These are phyloP conservation scores for Oxycera nigricornis DNA, from an alignment of 2,888 invertebrate species.

Conservation along the genomic window DNA sequence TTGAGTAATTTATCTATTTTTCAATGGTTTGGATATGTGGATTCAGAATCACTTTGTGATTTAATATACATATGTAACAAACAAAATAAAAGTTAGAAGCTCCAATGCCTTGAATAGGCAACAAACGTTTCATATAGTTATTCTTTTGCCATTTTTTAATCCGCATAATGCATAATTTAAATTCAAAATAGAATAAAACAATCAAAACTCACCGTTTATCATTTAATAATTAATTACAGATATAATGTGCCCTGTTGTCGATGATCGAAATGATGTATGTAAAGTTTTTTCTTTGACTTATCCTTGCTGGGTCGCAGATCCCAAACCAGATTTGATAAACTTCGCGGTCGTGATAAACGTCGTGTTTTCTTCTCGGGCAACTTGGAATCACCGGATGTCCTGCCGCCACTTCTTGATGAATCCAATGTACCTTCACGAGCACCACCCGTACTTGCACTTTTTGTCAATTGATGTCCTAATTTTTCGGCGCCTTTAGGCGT, in stretches of 20 bases:
- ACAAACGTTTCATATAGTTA: no score
- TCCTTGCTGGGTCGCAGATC: conserved; percentile 66
- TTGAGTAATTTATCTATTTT: no score
- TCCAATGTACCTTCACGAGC: conserved; percentile 81
- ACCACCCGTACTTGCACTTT: conserved; percentile 60
- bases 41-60: no score
- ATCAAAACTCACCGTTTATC: not conserved
- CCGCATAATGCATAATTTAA: no score
- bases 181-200: conserved; percentile 37
- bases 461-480: conserved; percentile 50
- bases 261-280: conserved; percentile 62
- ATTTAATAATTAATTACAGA: conserved; percentile 53
- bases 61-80: no score
- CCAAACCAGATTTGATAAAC: conserved; percentile 88
- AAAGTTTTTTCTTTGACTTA: conserved; percentile 62
- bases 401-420: conserved; percentile 87
- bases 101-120: no score
- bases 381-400: conserved; percentile 86
- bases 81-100: no score
- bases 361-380: conserved; percentile 83
- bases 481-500: conserved; percentile 57
- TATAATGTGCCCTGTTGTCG: conserved; percentile 62
- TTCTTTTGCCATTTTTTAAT: no score
- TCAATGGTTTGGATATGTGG: no score
- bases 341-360: conserved; percentile 82